A percentile compares a stretch with the other conserved stretches of the same genome.
These are phyloP conservation scores for Fragum sueziense DNA, from an alignment of 2,888 invertebrate species.

Conservation along the genomic window DNA sequence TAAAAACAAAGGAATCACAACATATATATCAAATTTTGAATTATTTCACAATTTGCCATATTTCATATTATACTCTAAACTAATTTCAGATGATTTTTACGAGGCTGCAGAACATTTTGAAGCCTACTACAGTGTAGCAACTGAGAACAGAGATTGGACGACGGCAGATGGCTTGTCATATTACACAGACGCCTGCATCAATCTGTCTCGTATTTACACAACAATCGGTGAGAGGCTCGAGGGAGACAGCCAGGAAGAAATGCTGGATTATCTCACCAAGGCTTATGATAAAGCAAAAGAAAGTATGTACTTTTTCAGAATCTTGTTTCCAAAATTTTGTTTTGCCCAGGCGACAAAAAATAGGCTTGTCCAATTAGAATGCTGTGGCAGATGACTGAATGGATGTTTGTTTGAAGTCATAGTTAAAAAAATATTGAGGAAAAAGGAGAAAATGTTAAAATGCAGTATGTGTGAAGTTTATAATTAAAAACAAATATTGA, in stretches of 20 bases:
- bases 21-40: too few species aligned
- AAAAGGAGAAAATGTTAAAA: too few species aligned
- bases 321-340: not conserved
- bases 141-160: conserved; percentile 75
- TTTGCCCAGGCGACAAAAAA: too few species aligned
- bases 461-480: too few species aligned
- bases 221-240: conserved; percentile 70
- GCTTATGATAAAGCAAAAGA: conserved; percentile 79
- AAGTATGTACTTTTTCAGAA: conserved; percentile 67
- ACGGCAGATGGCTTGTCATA: conserved; percentile 69
- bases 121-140: conserved; percentile 74
- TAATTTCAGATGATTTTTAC: conserved; percentile 69
- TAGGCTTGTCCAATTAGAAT: too few species aligned
- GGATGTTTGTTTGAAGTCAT: too few species aligned
- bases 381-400: too few species aligned
- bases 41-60: too few species aligned
- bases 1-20: too few species aligned
- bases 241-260: conserved; percentile 63
- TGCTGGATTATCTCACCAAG: conserved; percentile 75
- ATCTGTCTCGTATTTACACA: conserved; percentile 78
- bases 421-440: too few species aligned
- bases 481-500: too few species aligned
- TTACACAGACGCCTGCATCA: conserved; percentile 77
- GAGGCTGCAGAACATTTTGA: conserved; percentile 80
- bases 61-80: too few species aligned